Evolutionary conservation across 2,113 vertebrate species (phyloP).

Genomic region (Oryzias javanicus): DNA sequence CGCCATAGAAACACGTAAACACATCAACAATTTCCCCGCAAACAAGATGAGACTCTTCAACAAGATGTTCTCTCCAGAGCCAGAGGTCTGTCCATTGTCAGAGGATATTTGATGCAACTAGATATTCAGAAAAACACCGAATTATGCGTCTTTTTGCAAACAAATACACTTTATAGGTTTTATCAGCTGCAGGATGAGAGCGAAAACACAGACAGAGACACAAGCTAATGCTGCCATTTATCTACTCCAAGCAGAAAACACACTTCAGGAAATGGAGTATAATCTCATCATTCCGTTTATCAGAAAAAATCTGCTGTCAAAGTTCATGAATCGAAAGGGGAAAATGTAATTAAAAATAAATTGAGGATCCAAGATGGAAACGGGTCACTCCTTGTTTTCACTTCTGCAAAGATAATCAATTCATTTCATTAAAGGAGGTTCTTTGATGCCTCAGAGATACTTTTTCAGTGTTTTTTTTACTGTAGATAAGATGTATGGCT

Average conservation of each 20-base stretch:
- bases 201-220: slow-evolving; percentile 3
- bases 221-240: background rate
- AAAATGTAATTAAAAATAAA: background rate
- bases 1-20: slow-evolving; percentile 70
- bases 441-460: no score
- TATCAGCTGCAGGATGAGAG: background rate
- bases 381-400: no score
- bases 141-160: background rate
- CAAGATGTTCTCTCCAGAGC: slow-evolving; percentile 50
- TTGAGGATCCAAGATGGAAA: no score
- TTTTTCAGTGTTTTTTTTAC: no score
- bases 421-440: no score
- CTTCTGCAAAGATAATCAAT: no score
- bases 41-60: slow-evolving; percentile 54
- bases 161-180: background rate
- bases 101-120: slow-evolving; percentile 41
- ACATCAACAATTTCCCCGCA: slow-evolving; percentile 39
- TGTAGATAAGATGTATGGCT: no score
- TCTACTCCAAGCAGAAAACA: background rate
- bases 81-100: slow-evolving; percentile 32
- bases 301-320: background rate
- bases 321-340: background rate
- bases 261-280: background rate
- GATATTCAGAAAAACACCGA: slow-evolving; percentile 15
- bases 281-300: background rate